phyloP scores from a whole-genome alignment of 1,140 invertebrate genomes.

The Drosophila sp. region DNA sequence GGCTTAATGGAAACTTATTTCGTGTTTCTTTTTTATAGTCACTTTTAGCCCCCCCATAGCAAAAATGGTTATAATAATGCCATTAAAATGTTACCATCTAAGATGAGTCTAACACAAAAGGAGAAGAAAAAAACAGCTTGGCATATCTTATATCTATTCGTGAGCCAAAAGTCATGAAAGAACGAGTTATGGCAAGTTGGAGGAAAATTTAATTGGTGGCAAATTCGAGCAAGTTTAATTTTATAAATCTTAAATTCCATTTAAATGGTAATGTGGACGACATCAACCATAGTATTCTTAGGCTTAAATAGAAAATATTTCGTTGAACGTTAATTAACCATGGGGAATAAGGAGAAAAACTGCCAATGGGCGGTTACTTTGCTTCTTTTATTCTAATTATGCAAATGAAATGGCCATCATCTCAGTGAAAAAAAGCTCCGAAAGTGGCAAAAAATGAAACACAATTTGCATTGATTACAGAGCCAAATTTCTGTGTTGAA shows the following conservation, averaged over 20 bases:
- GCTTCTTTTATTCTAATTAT: neutral
- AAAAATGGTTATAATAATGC: neutral
- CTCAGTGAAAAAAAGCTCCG: neutral
- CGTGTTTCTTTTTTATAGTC: neutral
- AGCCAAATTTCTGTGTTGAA: too few species aligned
- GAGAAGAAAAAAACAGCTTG: too few species aligned
- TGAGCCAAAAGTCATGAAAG: too few species aligned
- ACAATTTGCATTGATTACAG: too few species aligned
- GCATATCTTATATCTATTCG: too few species aligned
- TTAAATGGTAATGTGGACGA: constrained; percentile 1
- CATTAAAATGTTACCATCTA: constrained; percentile 1
- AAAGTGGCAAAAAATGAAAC: neutral
- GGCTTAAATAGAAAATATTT: neutral
- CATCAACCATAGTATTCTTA: neutral
- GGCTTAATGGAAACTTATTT: constrained; percentile 2
- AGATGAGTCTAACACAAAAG: too few species aligned
- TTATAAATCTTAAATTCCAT: constrained; percentile 1
- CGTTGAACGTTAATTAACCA: neutral
- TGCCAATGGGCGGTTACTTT: neutral
- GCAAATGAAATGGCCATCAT: constrained; percentile 1
- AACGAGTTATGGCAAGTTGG: too few species aligned
- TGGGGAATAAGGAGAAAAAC: neutral
- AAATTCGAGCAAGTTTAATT: constrained; percentile 1
- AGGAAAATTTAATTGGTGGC: constrained; percentile 1
- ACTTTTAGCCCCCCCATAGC: too few species aligned